Base-by-base conservation (phyloP, 2,888 invertebrate species). In the Uloborus plumipes region DNA sequence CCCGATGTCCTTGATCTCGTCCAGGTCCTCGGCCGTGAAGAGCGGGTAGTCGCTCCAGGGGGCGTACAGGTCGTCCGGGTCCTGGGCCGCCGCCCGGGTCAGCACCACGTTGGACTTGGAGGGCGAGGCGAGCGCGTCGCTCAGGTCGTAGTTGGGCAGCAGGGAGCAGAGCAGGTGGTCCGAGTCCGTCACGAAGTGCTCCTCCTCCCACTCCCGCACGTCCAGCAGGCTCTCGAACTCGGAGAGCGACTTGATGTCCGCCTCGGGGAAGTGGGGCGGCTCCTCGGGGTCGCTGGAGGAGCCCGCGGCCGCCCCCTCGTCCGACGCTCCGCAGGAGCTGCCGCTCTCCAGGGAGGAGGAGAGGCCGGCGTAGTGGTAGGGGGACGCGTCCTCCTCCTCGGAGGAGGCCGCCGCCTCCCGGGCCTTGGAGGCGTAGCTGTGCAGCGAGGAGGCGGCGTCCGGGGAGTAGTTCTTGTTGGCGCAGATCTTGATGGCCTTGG, bases 361-460 rank as follows among this genome's bases (percentile, higher is more conserved):
- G n/a, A 59, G 18, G 20, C 50, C 47, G 13, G 73, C 62, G 58
- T 80, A 80, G 39, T 59, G 69, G 26, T 62, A 53, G 26, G 61
- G 53, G 62, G n/a, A 50, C 58, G 67, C 66, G 66, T 72, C 64
- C 31, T 80, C 73, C 13, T 49, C 51, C 39, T 31, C 11, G 16
- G 39, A 31, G n/a, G n/a, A n/a, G n/a, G n/a, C n/a, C 11, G 53
- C 31, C 15, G 66, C 67, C 15, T 51, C 79, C 58, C 74, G 69
- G 15, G 70, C 74, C 51, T 74, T 81, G 62, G 74, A 74, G n/a
- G 74, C 79, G 61, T 80, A 80, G 50, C 79, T 80, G 49, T 80
- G 79, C 26, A 73, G 79, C 4, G 79, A 73, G 13, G 79, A 49
- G 31, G 65, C 71, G 31, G 71, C 78, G 20, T 47, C 18, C 2